phyloP scores from a whole-genome alignment of 2,113 vertebrate species.

The Zosterops pallidus region DNA sequence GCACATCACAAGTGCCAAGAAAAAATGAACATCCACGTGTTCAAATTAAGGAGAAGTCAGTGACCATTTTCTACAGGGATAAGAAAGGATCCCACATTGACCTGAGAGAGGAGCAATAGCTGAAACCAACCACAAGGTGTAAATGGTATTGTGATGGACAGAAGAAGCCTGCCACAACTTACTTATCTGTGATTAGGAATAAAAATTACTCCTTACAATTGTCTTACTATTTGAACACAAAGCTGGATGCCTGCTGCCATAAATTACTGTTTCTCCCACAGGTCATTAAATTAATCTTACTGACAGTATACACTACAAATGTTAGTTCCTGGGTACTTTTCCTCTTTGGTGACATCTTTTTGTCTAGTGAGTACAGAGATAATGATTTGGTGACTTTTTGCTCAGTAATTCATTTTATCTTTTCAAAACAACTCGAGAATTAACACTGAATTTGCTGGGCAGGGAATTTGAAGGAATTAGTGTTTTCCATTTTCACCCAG shows the following conservation, averaged over 20 bases:
- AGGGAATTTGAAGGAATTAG: background rate
- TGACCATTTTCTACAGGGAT: background rate
- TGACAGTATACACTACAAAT: background rate
- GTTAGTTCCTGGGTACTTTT: background rate
- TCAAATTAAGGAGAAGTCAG: background rate
- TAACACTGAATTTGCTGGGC: background rate
- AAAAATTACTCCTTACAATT: background rate
- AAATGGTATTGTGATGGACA: background rate
- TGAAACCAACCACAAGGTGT: background rate
- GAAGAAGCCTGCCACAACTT: background rate
- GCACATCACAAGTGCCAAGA: background rate
- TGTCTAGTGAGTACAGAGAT: background rate
- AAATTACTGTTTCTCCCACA: background rate
- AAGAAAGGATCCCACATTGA: background rate
- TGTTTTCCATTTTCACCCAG: background rate
- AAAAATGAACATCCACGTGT: fast-evolving
- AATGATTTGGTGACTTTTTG: background rate
- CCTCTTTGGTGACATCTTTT: background rate
- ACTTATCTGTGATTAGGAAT: background rate
- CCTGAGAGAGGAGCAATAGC: background rate
- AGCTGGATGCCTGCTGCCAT: background rate
- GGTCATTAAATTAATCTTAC: background rate
- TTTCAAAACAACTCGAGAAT: background rate
- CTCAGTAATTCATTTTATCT: background rate
- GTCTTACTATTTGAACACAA: background rate